Evolutionary conservation across 1,140 invertebrate species (phyloP), one percentile per base, ranked within the genome.

Genomic region (Drosophila oshimai): DNA sequence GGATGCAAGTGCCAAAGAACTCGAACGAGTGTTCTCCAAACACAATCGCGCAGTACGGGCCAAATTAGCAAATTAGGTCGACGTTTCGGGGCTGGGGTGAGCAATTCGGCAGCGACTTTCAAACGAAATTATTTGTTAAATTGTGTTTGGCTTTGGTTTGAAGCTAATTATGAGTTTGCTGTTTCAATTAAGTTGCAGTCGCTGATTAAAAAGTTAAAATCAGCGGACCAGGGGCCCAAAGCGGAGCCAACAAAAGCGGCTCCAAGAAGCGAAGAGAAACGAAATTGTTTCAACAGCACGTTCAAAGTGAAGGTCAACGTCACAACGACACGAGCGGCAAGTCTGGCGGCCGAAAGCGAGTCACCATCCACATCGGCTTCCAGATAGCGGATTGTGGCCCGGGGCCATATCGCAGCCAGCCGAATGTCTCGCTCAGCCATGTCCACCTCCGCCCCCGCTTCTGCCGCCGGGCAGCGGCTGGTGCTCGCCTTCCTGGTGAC

Each of bases 251-350:
- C 44, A 61, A 58, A 87, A 60, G 44, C 55, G 22, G 57, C 64
- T 53, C 33, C 39, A 65, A 65, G 64, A 18, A 9, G 33, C 12
- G 20, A n/a, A 62, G 42, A 49, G 74, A 83, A 79, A 24, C 24
- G 6, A 44, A 46, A 47, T 47, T 34, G 58, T 67, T 65, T 65
- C 45, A 83, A 58, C 51, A 78, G 61, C 74, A 67, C 68, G 54
- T 72, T 72, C 68, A 50, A 69, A 81, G 45, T 55, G 55, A 74
- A 72, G 76, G 76, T 79, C 61, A 79, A 68, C 45, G 68, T 51
- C 57, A 72, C 77, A 47, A 31, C 39, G 51, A 57, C 20, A 31
- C 28, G 28, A 69, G 73, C 75, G 62, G 55, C 78, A 73, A 83
- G 55, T 62, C 68, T 83, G 77, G 77, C 77, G 75, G 74, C 77